These are phyloP conservation scores for Tipula lateralis DNA, from an alignment of 2,888 invertebrate genomes.

Conservation along the genomic window DNA sequence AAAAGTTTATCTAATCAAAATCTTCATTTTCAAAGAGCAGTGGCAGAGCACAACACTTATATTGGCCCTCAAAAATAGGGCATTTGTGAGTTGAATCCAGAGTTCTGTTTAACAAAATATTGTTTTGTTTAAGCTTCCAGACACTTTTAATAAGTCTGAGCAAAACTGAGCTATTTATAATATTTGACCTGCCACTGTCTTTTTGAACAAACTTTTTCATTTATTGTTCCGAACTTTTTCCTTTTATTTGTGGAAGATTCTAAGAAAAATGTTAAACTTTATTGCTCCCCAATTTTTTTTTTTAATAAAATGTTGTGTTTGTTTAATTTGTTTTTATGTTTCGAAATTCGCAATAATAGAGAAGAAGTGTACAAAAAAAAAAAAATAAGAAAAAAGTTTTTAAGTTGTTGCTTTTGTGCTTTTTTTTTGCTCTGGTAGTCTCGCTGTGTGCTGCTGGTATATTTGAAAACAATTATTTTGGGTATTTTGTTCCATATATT, in stretches of 20 bases:
- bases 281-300: background rate
- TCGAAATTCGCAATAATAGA: conserved; percentile 5
- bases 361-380: background rate
- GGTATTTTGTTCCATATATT: background rate
- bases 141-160: background rate
- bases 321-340: conserved; percentile 24
- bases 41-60: background rate
- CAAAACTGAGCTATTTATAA: background rate
- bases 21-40: background rate
- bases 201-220: background rate
- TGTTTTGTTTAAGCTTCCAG: background rate
- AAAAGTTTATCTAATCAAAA: background rate
- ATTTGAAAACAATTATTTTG: conserved; percentile 11
- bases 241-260: background rate
- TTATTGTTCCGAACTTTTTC: background rate
- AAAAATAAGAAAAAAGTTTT: background rate
- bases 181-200: background rate
- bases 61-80: background rate
- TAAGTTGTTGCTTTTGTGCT: conserved; percentile 13
- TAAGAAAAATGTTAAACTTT: conserved; percentile 6
- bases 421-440: background rate
- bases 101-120: background rate
- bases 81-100: background rate
- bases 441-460: background rate
- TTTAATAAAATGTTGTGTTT: background rate